These are phyloP conservation scores for Cavia porcellus DNA, from an alignment of 2,113 vertebrate genomes.

Conservation along the genomic window DNA sequence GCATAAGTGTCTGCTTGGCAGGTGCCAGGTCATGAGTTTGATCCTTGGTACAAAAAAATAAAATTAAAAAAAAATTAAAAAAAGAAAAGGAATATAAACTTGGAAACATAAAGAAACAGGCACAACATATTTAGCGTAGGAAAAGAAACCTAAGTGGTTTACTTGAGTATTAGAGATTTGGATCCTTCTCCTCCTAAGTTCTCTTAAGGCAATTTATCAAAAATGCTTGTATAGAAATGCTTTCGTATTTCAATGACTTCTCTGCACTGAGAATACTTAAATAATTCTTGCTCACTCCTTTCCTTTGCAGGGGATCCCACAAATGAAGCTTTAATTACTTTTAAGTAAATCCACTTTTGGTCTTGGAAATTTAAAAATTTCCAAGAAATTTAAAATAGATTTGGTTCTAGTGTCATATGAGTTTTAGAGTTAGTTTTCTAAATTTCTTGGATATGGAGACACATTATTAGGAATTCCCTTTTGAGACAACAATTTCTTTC, in stretches of 20 bases:
- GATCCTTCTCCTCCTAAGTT: neutral
- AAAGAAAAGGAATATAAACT: neutral
- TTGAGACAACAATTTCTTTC: constrained; percentile 49
- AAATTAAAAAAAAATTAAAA: no score
- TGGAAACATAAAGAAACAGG: neutral
- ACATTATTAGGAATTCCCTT: constrained; percentile 56
- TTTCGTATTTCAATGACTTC: neutral
- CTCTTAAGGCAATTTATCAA: neutral
- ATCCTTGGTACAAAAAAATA: no score
- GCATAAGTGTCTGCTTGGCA: no score
- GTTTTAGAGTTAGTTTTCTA: constrained; percentile 48
- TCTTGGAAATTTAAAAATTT: neutral
- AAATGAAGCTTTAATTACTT: neutral
- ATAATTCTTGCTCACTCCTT: neutral
- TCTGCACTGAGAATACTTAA: neutral
- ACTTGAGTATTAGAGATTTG: neutral
- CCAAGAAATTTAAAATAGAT: neutral
- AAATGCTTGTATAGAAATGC: neutral
- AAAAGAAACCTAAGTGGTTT: neutral
- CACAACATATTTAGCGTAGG: neutral
- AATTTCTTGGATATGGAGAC: neutral
- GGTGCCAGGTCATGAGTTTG: no score
- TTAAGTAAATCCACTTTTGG: neutral
- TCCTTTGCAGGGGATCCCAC: neutral
- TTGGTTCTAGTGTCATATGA: neutral